Percentiles rank a stretch among this genome's conserved stretches.
These are phyloP conservation scores for Orchesella flavescens DNA, from an alignment of 2,888 invertebrate genomes.

Conservation along the genomic window DNA sequence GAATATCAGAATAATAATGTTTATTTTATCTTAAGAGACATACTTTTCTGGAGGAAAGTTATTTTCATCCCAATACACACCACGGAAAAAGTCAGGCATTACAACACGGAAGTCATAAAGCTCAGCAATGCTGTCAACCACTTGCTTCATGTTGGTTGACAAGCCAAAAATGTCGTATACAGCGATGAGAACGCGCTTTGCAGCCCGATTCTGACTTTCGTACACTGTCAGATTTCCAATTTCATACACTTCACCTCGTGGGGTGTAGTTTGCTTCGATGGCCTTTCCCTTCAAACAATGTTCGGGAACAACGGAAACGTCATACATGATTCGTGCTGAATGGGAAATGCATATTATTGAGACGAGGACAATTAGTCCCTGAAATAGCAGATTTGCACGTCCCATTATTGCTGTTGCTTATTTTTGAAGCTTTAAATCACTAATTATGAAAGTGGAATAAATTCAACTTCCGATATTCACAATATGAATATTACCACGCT, in stretches of 20 bases:
- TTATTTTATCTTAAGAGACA: conserved; percentile 23
- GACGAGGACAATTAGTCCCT: conserved; percentile 38
- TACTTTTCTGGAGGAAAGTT: conserved; percentile 62
- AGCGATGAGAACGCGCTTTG: conserved; percentile 60
- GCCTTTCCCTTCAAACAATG: conserved; percentile 51
- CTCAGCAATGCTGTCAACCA: conserved; percentile 62
- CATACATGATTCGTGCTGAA: conserved; percentile 38
- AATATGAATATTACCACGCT: background rate
- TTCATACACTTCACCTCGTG: conserved; percentile 49
- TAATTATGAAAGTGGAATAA: too few species aligned
- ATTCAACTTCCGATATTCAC: too few species aligned
- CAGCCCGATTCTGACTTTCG: conserved; percentile 54
- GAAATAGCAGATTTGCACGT: background rate
- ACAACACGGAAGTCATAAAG: conserved; percentile 62
- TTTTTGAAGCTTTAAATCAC: too few species aligned
- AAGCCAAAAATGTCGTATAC: conserved; percentile 69
- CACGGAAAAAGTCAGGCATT: conserved; percentile 67
- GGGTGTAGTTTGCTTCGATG: conserved; percentile 63
- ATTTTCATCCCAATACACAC: conserved; percentile 50
- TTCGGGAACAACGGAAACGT: conserved; percentile 29
- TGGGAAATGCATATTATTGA: conserved; percentile 13
- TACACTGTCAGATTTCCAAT: conserved; percentile 64
- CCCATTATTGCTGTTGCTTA: conserved; percentile 1
- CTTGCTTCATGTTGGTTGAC: conserved; percentile 60
- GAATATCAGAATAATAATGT: background rate